These are phyloP conservation scores for Tupaia tana DNA, from an alignment of 2,113 vertebrate species.

Conservation along the genomic window DNA sequence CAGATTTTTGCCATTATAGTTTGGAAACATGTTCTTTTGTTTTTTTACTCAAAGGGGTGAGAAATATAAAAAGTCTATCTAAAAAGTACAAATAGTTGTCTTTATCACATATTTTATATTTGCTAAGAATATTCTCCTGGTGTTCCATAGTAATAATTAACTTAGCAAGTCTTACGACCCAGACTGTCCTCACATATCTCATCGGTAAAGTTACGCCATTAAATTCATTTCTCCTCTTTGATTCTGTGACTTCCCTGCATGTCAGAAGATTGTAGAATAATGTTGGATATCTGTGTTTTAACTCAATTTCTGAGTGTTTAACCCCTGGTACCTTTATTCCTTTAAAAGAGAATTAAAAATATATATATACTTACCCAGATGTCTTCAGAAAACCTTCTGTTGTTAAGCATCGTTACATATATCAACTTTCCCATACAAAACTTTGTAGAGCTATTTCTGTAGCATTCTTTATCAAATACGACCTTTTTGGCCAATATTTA, in stretches of 20 bases:
- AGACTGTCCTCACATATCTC: neutral
- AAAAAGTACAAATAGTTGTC: neutral
- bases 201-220: neutral
- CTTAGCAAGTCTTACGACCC: neutral
- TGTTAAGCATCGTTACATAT: neutral
- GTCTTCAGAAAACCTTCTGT: neutral
- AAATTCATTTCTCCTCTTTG: neutral
- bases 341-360: neutral
- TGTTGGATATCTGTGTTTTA: neutral
- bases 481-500: neutral
- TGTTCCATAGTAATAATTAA: neutral
- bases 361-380: neutral
- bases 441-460: neutral
- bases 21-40: neutral
- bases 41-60: rapidly evolving
- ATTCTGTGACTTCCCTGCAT: neutral
- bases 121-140: neutral
- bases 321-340: neutral
- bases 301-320: neutral
- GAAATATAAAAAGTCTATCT: neutral
- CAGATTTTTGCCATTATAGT: neutral
- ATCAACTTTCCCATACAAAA: neutral
- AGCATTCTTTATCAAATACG: neutral
- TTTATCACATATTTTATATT: neutral
- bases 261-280: neutral